A percentile compares a stretch with the other conserved stretches of the same genome.
phyloP scores from a whole-genome alignment of 1,140 invertebrate species.

The Trichonephila clavata region DNA sequence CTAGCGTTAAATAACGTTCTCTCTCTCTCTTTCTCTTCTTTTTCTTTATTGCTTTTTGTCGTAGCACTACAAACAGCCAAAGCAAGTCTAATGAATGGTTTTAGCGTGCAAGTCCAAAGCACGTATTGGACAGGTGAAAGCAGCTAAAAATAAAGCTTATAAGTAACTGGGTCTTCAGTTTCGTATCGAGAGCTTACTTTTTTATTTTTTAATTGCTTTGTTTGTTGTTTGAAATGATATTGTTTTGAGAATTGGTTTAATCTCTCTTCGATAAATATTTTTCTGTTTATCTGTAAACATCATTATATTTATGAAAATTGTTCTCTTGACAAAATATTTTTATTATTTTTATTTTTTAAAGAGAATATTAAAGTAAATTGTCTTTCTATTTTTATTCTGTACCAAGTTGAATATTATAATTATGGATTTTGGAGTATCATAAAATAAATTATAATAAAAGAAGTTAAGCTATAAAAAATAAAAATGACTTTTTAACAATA shows the following conservation, averaged over 20 bases:
- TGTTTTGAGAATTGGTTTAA: neutral
- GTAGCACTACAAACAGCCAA: neutral
- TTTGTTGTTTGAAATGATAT: neutral
- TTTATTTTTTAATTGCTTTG: neutral
- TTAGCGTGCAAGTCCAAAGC: conserved; percentile 20
- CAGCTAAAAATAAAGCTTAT: conserved; percentile 51
- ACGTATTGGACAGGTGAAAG: conserved; percentile 45
- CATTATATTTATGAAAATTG: too few species aligned
- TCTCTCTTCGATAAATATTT: neutral
- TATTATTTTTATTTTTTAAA: too few species aligned
- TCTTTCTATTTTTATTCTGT: too few species aligned
- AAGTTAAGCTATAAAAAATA: too few species aligned
- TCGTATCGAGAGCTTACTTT: neutral
- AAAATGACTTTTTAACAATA: too few species aligned
- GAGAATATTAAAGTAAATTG: too few species aligned
- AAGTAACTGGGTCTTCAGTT: conserved; percentile 55
- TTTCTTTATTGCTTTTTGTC: conserved; percentile 19
- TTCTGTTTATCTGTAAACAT: neutral
- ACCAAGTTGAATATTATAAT: too few species aligned
- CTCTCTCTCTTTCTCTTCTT: neutral
- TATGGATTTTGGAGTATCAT: too few species aligned
- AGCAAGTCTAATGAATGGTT: conserved; percentile 50
- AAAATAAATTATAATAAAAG: too few species aligned
- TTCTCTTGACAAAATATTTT: too few species aligned
- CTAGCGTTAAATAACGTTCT: conserved; percentile 52